A percentile compares a stretch with the other conserved stretches of the same genome.
Evolutionary conservation across 2,113 vertebrate species (phyloP).

Genomic region (Pelusios castaneus): DNA sequence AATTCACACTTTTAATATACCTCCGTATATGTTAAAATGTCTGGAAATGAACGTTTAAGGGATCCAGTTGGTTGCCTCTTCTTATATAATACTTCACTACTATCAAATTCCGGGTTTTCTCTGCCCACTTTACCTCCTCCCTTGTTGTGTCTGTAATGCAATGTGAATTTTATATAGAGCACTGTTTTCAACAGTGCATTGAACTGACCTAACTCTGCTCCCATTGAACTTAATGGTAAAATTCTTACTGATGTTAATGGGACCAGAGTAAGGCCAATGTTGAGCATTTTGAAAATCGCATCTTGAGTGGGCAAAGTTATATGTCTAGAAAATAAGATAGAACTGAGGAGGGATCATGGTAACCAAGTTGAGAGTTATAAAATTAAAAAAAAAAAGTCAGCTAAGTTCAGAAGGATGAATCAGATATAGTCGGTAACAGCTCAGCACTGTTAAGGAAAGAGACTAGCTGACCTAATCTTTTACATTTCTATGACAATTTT

Average conservation of each 20-base stretch:
- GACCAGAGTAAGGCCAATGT: background rate
- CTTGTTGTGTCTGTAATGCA: background rate
- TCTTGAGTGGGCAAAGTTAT: background rate
- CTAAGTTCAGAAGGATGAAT: background rate
- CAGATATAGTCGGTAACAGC: background rate
- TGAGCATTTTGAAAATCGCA: background rate
- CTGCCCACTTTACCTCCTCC: background rate
- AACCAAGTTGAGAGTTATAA: background rate
- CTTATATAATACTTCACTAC: background rate
- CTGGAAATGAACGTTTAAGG: background rate
- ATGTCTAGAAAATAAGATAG: background rate
- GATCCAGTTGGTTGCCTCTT: background rate
- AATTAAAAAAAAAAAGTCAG: background rate
- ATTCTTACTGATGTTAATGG: background rate
- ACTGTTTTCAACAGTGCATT: background rate
- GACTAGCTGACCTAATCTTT: background rate
- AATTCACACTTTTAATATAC: background rate
- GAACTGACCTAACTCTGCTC: background rate
- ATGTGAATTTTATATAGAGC: background rate
- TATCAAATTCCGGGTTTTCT: background rate
- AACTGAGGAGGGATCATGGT: background rate
- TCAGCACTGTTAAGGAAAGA: background rate
- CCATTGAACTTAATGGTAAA: background rate
- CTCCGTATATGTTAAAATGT: background rate
- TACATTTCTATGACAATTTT: background rate